These are phyloP conservation scores for Ornithoptera alexandrae DNA, from an alignment of 2,888 invertebrate genomes.

Conservation along the genomic window DNA sequence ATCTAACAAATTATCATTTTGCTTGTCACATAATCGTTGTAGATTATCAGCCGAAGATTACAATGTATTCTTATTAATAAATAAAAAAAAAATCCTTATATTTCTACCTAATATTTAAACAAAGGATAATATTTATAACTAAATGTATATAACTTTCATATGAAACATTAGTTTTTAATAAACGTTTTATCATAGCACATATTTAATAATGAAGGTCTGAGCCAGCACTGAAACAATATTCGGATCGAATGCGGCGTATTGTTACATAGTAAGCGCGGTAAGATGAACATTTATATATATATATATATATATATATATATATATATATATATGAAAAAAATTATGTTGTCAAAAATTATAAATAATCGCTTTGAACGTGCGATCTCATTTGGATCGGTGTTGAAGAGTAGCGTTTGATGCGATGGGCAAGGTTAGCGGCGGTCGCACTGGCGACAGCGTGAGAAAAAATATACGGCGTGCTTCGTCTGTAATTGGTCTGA, in stretches of 20 bases:
- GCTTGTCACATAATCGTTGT: background rate
- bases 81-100: background rate
- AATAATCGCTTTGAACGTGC: slow-evolving; percentile 46
- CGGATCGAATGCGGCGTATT: slow-evolving; percentile 1
- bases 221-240: slow-evolving; percentile 4
- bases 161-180: background rate
- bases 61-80: background rate
- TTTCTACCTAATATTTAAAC: too few species aligned
- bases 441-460: slow-evolving; percentile 43
- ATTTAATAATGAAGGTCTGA: background rate
- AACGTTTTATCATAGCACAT: background rate
- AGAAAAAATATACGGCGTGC: slow-evolving; percentile 66
- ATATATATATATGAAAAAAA: too few species aligned
- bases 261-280: slow-evolving; percentile 11
- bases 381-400: slow-evolving; percentile 44
- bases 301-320: too few species aligned
- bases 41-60: background rate
- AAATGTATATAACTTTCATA: background rate
- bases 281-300: slow-evolving; percentile 37
- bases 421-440: slow-evolving; percentile 40
- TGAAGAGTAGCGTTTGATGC: slow-evolving; percentile 32
- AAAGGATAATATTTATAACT: too few species aligned
- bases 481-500: slow-evolving; percentile 75
- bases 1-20: background rate
- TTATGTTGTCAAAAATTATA: slow-evolving; percentile 43